A percentile compares a stretch with the other conserved stretches of the same genome.
These are phyloP conservation scores for Itoplectis maculator DNA, from an alignment of 2,888 invertebrate species.

Conservation along the genomic window DNA sequence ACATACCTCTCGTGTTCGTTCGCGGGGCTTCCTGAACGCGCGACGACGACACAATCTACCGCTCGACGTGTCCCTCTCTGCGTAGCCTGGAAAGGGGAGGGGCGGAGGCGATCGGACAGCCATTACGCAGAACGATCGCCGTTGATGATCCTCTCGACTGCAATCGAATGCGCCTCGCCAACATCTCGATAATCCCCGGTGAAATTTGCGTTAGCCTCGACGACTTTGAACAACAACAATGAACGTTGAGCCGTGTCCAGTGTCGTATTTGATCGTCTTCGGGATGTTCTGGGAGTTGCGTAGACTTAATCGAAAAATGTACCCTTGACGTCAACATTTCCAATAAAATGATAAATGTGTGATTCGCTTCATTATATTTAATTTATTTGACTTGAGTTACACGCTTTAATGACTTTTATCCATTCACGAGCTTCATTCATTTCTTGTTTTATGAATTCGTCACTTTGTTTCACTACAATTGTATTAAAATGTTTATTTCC, in stretches of 20 bases:
- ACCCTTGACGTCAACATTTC: too few relatives aligned
- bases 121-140: constrained; percentile 20
- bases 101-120: not conserved
- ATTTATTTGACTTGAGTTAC: too few relatives aligned
- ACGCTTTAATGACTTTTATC: too few relatives aligned
- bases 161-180: not conserved
- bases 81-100: not conserved
- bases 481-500: too few relatives aligned
- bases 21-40: constrained; percentile 14
- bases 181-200: constrained; percentile 23
- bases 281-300: not conserved
- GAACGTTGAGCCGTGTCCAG: constrained; percentile 1
- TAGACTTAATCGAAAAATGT: too few relatives aligned
- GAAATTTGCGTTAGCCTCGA: constrained; percentile 31
- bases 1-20: constrained; percentile 44
- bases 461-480: too few relatives aligned
- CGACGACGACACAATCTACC: constrained; percentile 34
- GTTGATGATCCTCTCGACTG: constrained; percentile 36
- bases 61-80: not conserved
- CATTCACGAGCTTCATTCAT: too few relatives aligned
- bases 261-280: not conserved
- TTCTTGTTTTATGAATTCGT: too few relatives aligned
- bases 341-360: too few relatives aligned
- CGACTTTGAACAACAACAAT: constrained; percentile 30
- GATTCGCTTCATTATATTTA: too few relatives aligned